Conservation (phyloP, 1,140 invertebrate species). For the Akabosia matsudoensis region DNA sequence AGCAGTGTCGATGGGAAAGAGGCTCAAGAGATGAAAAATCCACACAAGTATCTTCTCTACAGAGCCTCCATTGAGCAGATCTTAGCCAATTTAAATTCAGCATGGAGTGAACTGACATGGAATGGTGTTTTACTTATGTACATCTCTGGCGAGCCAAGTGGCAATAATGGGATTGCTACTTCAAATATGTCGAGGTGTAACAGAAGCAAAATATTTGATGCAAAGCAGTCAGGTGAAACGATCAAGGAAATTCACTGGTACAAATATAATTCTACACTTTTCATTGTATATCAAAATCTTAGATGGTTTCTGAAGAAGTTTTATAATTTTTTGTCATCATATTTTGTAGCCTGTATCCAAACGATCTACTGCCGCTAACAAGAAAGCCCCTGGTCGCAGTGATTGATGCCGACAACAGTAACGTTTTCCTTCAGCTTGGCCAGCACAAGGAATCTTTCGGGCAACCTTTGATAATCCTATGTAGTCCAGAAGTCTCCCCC, state of each 20-base stretch:
- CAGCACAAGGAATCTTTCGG: slow-evolving; percentile 71
- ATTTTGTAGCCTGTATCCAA: slow-evolving; percentile 75
- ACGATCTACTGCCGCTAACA: slow-evolving; percentile 86
- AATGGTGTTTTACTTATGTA: slow-evolving; percentile 89
- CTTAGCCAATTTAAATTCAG: slow-evolving; percentile 87
- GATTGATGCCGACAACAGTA: slow-evolving; percentile 92
- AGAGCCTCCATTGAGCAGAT: slow-evolving; percentile 92
- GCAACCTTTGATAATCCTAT: slow-evolving; percentile 87
- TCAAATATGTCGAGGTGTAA: slow-evolving; percentile 60
- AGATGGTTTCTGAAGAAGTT: not conserved
- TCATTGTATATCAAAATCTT: not conserved
- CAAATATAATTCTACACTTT: not conserved
- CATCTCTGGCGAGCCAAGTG: slow-evolving; percentile 74
- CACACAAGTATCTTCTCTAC: slow-evolving; percentile 94
- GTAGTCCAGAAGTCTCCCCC: slow-evolving; percentile 84
- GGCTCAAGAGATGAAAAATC: slow-evolving; percentile 77
- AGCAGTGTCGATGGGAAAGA: slow-evolving; percentile 58
- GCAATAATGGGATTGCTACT: slow-evolving; percentile 2
- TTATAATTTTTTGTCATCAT: not conserved
- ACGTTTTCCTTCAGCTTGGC: slow-evolving; percentile 87
- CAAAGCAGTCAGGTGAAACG: not conserved
- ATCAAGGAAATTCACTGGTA: slow-evolving; percentile 74
- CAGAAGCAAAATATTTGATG: slow-evolving; percentile 53
- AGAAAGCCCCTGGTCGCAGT: slow-evolving; percentile 89
- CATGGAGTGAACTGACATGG: slow-evolving; percentile 87